Conservation (phyloP, 2,888 invertebrate species). For the Ophioninae sp. region DNA sequence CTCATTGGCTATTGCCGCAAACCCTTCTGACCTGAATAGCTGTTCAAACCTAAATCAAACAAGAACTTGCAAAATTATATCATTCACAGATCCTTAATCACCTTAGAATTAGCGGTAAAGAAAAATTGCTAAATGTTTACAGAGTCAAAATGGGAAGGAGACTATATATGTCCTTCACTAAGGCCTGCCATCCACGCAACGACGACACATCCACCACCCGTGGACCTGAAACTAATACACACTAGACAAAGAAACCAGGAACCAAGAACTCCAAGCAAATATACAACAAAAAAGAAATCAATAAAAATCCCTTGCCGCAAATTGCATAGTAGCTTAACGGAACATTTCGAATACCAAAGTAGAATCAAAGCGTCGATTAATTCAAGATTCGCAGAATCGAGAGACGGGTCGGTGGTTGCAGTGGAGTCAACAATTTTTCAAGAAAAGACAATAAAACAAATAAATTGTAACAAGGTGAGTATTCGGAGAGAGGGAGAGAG, state of each 20-base stretch:
- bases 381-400: constrained; percentile 52
- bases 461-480: constrained; percentile 67
- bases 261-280: constrained; percentile 45
- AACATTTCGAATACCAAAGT: constrained; percentile 60
- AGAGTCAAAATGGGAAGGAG: constrained; percentile 81
- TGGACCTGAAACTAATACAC: constrained; percentile 67
- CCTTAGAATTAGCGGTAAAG: not conserved
- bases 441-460: constrained; percentile 71
- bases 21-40: constrained; percentile 16
- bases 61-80: not conserved
- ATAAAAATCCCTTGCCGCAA: constrained; percentile 47
- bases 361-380: constrained; percentile 56
- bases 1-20: not conserved
- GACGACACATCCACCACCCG: constrained; percentile 77
- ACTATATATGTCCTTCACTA: constrained; percentile 78
- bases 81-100: not conserved
- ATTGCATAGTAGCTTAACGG: constrained; percentile 41
- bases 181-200: constrained; percentile 80
- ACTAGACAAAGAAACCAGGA: constrained; percentile 57
- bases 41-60: not conserved
- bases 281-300: constrained; percentile 14
- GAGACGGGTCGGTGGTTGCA: constrained; percentile 72
- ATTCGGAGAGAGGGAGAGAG: not conserved
- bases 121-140: constrained; percentile 47
- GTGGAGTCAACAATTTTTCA: constrained; percentile 70